Conservation (phyloP, 2,888 invertebrate genomes). For the Gryllus longicercus region DNA sequence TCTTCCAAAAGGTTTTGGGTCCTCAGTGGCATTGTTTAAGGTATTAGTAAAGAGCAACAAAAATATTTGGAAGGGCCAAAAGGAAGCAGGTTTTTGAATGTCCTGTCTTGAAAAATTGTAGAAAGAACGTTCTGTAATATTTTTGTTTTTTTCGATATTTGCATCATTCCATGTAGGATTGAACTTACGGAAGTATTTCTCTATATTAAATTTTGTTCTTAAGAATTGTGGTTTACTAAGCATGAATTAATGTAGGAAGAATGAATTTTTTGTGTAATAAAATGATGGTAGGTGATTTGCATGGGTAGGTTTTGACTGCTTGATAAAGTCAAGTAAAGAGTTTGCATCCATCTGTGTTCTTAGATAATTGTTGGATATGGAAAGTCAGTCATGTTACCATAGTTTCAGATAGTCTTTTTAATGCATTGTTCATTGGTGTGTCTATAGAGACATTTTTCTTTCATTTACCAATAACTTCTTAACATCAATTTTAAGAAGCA, state of each 20-base stretch:
- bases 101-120: background rate
- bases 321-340: background rate
- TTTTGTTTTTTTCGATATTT: background rate
- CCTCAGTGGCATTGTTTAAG: too few relatives aligned
- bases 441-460: background rate
- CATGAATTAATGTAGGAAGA: too few relatives aligned
- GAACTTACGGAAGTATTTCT: too few relatives aligned
- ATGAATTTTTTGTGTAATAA: background rate
- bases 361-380: background rate
- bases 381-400: background rate
- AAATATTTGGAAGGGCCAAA: too few relatives aligned
- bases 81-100: too few relatives aligned
- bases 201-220: too few relatives aligned
- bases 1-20: too few relatives aligned
- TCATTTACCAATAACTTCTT: background rate
- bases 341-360: background rate
- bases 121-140: background rate
- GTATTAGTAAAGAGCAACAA: too few relatives aligned
- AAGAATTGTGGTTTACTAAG: too few relatives aligned
- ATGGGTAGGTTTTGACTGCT: background rate
- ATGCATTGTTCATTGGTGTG: background rate
- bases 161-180: background rate
- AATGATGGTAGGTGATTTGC: background rate
- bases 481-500: background rate
- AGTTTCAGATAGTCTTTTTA: background rate